Evolutionary conservation across 2,113 vertebrate species (phyloP), one percentile per base, ranked within the genome.

Genomic region (Archocentrus centrarchus): DNA sequence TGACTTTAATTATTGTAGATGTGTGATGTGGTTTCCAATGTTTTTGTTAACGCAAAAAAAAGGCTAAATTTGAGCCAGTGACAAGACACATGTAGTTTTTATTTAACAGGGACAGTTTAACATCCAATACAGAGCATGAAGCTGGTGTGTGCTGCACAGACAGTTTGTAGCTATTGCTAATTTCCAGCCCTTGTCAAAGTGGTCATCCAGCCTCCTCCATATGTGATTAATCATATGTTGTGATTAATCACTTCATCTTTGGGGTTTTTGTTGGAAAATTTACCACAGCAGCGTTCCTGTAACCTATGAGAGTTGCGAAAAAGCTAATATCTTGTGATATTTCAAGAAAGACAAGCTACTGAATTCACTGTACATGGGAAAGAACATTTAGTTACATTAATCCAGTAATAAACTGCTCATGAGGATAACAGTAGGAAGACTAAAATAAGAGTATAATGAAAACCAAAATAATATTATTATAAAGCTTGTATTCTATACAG

Each of bases 141-240:
- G 10, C 20, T 32, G 44, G 30, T 32, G 35, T 35, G 66, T 70
- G 9, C 18, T 50, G 66, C 0, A 2, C 6, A 50, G 11, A 50
- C 3, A 70, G 7, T 50, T 70, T 70, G 41, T 53, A 70, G 66
- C 17, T 50, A 30, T 70, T 50, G 18, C 41, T 44, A 44, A 44
- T 44, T 44, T 14, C 11, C 41, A 44, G 27, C 6, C 30, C 30
- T 11, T 73, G 30, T 73, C 66, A 44, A 53, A 73, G 50, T 20
- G 44, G 50, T 3, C 44, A 73, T 53, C 30, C 24, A 20, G 24
- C 66, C 66, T 53, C 66, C 66, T 73, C 24, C 66, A 32, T 20
- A 3, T 73, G 66, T 73, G 66, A 53, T 73, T 73, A 70, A 50
- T 70, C 64, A 73, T 53, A 53, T 73, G 50, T 53, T 20, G 24